phyloP scores from a whole-genome alignment of 2,888 invertebrate species.

The Drosophila formosana region DNA sequence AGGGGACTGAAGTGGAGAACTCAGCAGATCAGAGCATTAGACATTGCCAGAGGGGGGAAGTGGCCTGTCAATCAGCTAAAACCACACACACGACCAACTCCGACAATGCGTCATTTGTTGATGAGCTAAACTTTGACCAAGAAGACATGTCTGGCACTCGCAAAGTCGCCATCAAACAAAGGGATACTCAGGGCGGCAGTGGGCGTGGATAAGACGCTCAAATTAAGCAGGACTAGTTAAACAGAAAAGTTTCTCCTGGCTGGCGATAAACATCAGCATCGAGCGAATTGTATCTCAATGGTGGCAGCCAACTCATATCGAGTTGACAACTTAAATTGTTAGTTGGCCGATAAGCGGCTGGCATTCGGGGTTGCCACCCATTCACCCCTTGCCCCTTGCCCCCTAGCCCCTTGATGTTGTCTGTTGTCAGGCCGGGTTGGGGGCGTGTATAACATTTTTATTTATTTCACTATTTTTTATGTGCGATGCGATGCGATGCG shows the following conservation, averaged over 20 bases:
- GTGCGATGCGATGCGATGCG: constrained; percentile 32
- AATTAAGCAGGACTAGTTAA: constrained; percentile 77
- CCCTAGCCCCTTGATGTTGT: background rate
- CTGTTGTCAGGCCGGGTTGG: constrained; percentile 1
- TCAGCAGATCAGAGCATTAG: constrained; percentile 8
- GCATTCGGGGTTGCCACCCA: background rate
- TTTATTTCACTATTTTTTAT: constrained; percentile 79
- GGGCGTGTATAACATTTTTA: constrained; percentile 70
- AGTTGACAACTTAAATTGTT: constrained; percentile 82
- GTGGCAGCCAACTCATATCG: constrained; percentile 49
- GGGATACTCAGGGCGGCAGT: background rate
- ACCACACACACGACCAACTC: constrained; percentile 34
- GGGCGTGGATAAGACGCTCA: constrained; percentile 34
- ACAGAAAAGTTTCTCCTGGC: constrained; percentile 64
- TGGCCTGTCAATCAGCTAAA: constrained; percentile 70
- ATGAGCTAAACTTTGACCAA: constrained; percentile 73
- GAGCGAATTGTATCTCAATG: constrained; percentile 37
- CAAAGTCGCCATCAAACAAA: constrained; percentile 59
- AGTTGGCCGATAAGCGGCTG: constrained; percentile 49
- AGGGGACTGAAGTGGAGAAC: constrained; percentile 4
- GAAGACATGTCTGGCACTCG: constrained; percentile 46
- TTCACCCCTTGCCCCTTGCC: background rate
- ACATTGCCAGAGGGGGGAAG: constrained; percentile 64
- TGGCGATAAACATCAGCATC: constrained; percentile 54
- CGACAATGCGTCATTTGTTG: constrained; percentile 71